Base-by-base conservation (phyloP, 2,888 invertebrate species). In the Agrilus biguttatus region DNA sequence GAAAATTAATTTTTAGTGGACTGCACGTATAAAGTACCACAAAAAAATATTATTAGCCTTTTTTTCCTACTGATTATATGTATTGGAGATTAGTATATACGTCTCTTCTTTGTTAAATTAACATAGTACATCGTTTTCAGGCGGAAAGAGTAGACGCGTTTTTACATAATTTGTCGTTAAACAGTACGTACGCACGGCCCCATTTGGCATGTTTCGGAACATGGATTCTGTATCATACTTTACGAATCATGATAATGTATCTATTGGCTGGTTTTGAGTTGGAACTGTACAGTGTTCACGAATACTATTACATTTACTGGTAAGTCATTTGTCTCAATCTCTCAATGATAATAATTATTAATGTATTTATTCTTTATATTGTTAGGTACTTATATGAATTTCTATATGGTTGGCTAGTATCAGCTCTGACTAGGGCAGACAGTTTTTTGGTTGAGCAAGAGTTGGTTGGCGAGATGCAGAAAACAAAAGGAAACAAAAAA, bases 301-400 rank as follows among this genome's bases (percentile, higher is more conserved):
- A 98, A 69, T 96, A 89, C 66, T 83, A 92, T 55, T 95, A 93
- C 62, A 86, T 96, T 53, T 97, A 85, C 66, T 93, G 92, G 92
- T 83, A 53, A 69, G 69, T 58, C 36, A n/a, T 14, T 23, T 35
- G 14, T 37, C 36, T 37, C n/a, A n/a, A n/a, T n/a, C 19, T 33
- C 39, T 12, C 39, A 21, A 37, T 28, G 7, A 23, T 14, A 37
- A 21, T 38, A 42, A 37, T 39, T 43, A 28, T n/a, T 2, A 17
- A 3, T 3, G 2, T 39, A 37, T 39, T 36, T 50, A 38, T 37
- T n/a, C 34, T 21, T 42, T 39, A 35, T 44, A 34, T 47, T 45
- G 45, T 40, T 51, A 83, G 83, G 83, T 92, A 93, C 66, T 71
- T 96, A 21, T 90, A 91, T 65, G 95, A 96, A 69, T 88, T 92